Conservation (phyloP, 2,888 invertebrate genomes). For the Ditylenchus weischeri region DNA sequence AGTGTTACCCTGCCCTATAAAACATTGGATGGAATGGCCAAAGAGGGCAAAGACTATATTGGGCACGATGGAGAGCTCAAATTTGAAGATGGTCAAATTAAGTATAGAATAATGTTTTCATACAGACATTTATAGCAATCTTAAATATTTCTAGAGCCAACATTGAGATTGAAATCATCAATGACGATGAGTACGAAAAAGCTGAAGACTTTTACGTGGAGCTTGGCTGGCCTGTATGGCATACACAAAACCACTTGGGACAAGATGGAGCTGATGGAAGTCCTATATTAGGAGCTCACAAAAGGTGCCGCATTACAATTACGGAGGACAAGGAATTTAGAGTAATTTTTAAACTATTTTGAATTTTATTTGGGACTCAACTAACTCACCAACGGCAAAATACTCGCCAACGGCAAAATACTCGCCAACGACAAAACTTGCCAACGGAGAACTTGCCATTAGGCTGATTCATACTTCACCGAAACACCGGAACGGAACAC, state of each 20-base stretch:
- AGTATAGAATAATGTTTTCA: slow-evolving; percentile 58
- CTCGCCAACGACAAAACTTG: no score
- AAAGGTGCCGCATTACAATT: slow-evolving; percentile 80
- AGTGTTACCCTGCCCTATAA: slow-evolving; percentile 81
- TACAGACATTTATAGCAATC: no score
- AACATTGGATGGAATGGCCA: slow-evolving; percentile 82
- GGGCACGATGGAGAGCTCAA: slow-evolving; percentile 74
- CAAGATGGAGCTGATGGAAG: slow-evolving; percentile 69
- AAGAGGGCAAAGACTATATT: slow-evolving; percentile 78
- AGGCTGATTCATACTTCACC: no score
- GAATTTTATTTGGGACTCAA: no score
- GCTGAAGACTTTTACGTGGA: slow-evolving; percentile 88
- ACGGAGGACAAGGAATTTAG: slow-evolving; percentile 98
- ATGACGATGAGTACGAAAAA: slow-evolving; percentile 86
- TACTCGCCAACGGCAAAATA: no score
- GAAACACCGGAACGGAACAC: no score
- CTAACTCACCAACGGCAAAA: no score
- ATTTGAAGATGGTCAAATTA: slow-evolving; percentile 95
- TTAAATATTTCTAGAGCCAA: slow-evolving; percentile 69
- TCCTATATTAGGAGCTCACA: slow-evolving; percentile 82
- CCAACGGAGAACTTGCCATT: no score
- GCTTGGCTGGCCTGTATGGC: slow-evolving; percentile 77
- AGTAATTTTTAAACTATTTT: slow-evolving; percentile 21
- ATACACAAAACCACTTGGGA: slow-evolving; percentile 28
- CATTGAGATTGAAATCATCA: slow-evolving; percentile 78